Evolutionary conservation across 2,113 vertebrate genomes (phyloP), one percentile per base, ranked within the genome.

Genomic region (Cyphomyrus discorhynchus): DNA sequence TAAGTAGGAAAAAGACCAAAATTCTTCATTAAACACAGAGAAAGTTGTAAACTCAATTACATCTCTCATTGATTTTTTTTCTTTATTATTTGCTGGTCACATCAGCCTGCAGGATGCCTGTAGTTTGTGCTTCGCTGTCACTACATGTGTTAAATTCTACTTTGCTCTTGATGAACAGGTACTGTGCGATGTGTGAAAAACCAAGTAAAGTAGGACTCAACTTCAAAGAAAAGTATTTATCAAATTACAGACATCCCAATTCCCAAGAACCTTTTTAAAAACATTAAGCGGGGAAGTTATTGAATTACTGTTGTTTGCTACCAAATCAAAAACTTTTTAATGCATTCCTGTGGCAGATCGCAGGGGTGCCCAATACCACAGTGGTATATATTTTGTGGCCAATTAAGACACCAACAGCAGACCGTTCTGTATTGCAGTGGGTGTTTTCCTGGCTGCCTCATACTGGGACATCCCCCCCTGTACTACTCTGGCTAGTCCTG

Each of bases 111-210:
- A 87, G 50, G 27, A 27, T 87, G 85, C 85, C 85, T 39, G 50
- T 35, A 87, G 50, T 87, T 87, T 87, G 85, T 87, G 85, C 47
- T 87, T 56, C 17, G 53, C 50, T 52, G 45, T 52, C 49, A 85
- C 31, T 86, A 39, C 6, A 46, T 35, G 47, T 24, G 45, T 46
- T 84, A 84, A 84, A 84, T 84, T 84, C 45, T 84, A n/a, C 82
- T 80, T 80, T 42, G 31, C 45, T 47, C 45, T 84, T 84, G 82
- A 53, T 35, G 56, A 87, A 86, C 27, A 21, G 31, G 3, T 27
- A 19, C 11, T 50, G n/a, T 35, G 85, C 49, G 31, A 27, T 56
- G 85, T 56, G 15, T 56, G 85, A 56, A 87, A 87, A 39, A 49
- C 85, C 50, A 56, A 39, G 27, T 87, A 39, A 87, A 56, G 27